These are phyloP conservation scores for Aspidiotus rigidus DNA, from an alignment of 2,888 invertebrate genomes.

Conservation along the genomic window DNA sequence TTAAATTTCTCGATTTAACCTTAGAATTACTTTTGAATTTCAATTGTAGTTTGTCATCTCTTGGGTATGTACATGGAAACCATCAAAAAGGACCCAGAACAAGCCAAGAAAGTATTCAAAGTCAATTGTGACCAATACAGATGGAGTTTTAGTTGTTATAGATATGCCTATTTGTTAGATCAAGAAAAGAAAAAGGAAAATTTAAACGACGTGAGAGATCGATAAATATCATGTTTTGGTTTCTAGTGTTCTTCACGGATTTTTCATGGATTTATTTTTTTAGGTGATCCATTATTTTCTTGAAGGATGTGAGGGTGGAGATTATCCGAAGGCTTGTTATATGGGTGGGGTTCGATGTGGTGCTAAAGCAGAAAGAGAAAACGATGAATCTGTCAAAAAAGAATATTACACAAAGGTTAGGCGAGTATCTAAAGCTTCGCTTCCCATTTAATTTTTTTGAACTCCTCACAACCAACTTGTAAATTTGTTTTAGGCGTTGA, in stretches of 20 bases:
- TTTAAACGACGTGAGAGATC: slow-evolving; percentile 19
- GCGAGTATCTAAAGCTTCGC: not conserved
- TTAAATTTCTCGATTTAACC: slow-evolving; percentile 11
- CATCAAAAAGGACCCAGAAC: slow-evolving; percentile 69
- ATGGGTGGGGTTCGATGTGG: slow-evolving; percentile 32
- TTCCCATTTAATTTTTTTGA: not conserved
- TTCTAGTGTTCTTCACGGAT: not conserved
- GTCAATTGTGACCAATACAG: slow-evolving; percentile 79
- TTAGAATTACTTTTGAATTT: not conserved
- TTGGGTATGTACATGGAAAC: slow-evolving; percentile 85
- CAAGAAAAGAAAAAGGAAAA: slow-evolving; percentile 32
- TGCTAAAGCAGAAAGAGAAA: slow-evolving; percentile 29
- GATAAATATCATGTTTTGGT: slow-evolving; percentile 9
- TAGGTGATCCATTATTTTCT: slow-evolving; percentile 50
- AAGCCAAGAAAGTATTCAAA: slow-evolving; percentile 71
- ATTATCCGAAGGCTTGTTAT: slow-evolving; percentile 55
- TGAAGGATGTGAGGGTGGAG: slow-evolving; percentile 65
- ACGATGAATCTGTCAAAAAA: slow-evolving; percentile 13
- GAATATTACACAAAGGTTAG: slow-evolving; percentile 15
- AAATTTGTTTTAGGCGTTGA: slow-evolving; percentile 43
- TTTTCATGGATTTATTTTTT: slow-evolving; percentile 20
- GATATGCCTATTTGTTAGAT: slow-evolving; percentile 52
- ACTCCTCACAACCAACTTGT: not conserved
- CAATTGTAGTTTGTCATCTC: slow-evolving; percentile 69
- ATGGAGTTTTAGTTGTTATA: slow-evolving; percentile 77